These are phyloP conservation scores for Cryptus viduatorius DNA, from an alignment of 2,888 invertebrate species.

Conservation along the genomic window DNA sequence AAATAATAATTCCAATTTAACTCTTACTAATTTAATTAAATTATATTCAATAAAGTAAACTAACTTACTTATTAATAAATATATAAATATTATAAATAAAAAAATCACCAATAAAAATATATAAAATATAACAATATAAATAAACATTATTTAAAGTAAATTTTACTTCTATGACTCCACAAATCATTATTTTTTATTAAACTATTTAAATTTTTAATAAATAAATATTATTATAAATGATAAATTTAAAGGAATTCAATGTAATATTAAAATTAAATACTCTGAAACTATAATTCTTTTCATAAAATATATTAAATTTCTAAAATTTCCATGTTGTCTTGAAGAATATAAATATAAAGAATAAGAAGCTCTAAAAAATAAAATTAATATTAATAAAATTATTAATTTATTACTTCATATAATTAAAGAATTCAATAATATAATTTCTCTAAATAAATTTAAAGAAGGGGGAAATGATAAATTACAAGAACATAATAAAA, in stretches of 20 bases:
- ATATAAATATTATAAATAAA: slow-evolving; percentile 80
- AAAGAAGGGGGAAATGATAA: slow-evolving; percentile 89
- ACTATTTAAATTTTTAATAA: slow-evolving; percentile 87
- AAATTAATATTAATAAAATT: slow-evolving; percentile 86
- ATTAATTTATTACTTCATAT: slow-evolving; percentile 86
- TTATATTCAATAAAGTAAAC: slow-evolving; percentile 79
- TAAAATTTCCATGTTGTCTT: slow-evolving; percentile 88
- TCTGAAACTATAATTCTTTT: slow-evolving; percentile 82
- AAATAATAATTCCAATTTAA: slow-evolving; percentile 86
- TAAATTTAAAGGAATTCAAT: slow-evolving; percentile 88
- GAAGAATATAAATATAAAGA: slow-evolving; percentile 88
- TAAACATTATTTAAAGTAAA: slow-evolving; percentile 86
- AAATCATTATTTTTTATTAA: slow-evolving; percentile 90
- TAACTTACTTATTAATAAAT: slow-evolving; percentile 80
- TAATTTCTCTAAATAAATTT: slow-evolving; percentile 88
- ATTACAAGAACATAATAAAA: slow-evolving; percentile 88
- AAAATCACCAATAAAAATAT: slow-evolving; percentile 86
- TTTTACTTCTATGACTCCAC: slow-evolving; percentile 87
- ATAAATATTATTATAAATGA: slow-evolving; percentile 86
- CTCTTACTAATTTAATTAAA: slow-evolving; percentile 86
- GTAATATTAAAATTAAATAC: slow-evolving; percentile 88
- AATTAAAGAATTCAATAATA: slow-evolving; percentile 60
- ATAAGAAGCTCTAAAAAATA: slow-evolving; percentile 89
- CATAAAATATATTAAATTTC: slow-evolving; percentile 85
- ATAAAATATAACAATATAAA: slow-evolving; percentile 85